Conservation (phyloP, 2,888 invertebrate genomes). For the Tenthredo mesomela region DNA sequence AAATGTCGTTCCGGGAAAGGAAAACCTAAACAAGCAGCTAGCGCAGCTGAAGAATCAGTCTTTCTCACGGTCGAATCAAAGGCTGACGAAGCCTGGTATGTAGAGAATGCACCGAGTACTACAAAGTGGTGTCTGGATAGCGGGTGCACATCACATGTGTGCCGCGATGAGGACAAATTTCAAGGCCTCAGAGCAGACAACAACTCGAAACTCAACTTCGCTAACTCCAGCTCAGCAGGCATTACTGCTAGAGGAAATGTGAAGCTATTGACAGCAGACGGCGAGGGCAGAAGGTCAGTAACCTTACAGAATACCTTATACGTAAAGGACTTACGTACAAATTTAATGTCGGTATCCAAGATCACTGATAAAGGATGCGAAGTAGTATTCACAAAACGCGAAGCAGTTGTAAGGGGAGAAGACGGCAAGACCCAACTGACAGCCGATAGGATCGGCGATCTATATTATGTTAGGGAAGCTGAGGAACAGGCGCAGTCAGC, state of each 20-base stretch:
- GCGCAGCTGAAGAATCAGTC: neutral
- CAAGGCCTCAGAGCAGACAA: neutral
- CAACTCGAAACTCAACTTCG: constrained; percentile 5
- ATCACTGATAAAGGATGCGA: neutral
- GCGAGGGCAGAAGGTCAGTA: neutral
- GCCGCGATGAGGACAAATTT: neutral
- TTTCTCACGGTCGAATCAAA: constrained; percentile 30
- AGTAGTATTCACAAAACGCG: neutral
- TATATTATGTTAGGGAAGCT: neutral
- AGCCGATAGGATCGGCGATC: neutral
- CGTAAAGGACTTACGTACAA: neutral
- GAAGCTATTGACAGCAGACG: neutral
- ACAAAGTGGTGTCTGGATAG: neutral
- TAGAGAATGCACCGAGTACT: neutral
- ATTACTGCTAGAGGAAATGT: constrained; percentile 41
- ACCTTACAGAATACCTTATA: neutral
- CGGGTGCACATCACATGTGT: neutral
- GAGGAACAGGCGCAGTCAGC: neutral
- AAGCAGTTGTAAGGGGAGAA: neutral
- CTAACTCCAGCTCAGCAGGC: neutral
- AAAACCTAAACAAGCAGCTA: neutral
- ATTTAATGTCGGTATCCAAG: neutral
- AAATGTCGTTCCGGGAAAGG: too few species aligned
- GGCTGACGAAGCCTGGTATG: neutral
- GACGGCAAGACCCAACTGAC: neutral